Conservation (phyloP, 2,888 invertebrate genomes). For the Julus scandinavius region DNA sequence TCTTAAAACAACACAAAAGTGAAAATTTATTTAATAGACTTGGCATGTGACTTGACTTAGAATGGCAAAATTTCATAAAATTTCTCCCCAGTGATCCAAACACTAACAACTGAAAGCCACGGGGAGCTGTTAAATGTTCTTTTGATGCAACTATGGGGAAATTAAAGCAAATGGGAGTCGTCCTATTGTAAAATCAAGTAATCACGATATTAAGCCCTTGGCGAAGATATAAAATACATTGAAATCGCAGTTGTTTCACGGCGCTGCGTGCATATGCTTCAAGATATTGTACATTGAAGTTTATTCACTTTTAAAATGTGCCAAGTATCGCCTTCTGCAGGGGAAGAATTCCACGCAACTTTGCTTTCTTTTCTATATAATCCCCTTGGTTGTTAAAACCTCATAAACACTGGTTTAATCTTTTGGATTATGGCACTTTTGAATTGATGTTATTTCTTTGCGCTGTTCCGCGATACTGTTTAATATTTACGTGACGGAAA, state of each 20-base stretch:
- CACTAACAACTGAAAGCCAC: background rate
- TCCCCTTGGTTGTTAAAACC: slow-evolving; percentile 34
- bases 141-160: slow-evolving; percentile 38
- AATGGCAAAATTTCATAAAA: slow-evolving; percentile 19
- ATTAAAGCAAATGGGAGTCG: slow-evolving; percentile 39
- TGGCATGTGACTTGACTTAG: slow-evolving; percentile 16
- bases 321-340: background rate
- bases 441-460: background rate
- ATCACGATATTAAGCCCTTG: slow-evolving; percentile 38
- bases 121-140: slow-evolving; percentile 1
- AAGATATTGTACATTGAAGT: background rate
- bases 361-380: background rate
- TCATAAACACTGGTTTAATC: slow-evolving; percentile 35
- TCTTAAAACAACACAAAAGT: background rate
- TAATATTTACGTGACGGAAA: slow-evolving; percentile 16
- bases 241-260: slow-evolving; percentile 27
- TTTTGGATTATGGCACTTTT: slow-evolving; percentile 25
- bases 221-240: slow-evolving; percentile 39
- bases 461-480: background rate
- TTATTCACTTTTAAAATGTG: slow-evolving; percentile 24
- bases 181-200: slow-evolving; percentile 29
- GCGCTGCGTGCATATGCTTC: background rate
- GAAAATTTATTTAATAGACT: slow-evolving; percentile 6
- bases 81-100: slow-evolving; percentile 5
- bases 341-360: background rate